A percentile compares a stretch with the other conserved stretches of the same genome.
These are phyloP conservation scores for Campoplex nolae DNA, from an alignment of 2,888 invertebrate species.

Conservation along the genomic window DNA sequence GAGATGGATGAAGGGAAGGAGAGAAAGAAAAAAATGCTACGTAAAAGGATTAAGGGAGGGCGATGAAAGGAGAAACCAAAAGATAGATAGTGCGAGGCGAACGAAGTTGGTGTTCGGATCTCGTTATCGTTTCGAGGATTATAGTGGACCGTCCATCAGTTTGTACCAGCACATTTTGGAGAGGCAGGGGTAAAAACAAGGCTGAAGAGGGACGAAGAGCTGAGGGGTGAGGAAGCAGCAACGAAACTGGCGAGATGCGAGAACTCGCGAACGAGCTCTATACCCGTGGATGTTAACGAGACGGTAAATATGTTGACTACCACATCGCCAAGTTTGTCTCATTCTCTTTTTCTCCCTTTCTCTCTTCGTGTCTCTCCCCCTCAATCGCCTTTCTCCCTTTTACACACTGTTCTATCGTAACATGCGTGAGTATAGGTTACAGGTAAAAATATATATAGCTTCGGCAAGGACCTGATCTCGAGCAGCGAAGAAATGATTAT, in stretches of 20 bases:
- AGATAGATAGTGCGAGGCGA: conserved; percentile 54
- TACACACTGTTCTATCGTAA: conserved; percentile 43
- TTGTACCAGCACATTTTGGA: conserved; percentile 55
- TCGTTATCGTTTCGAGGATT: conserved; percentile 65
- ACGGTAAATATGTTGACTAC: conserved; percentile 84
- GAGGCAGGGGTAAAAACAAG: conserved; percentile 55
- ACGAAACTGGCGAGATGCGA: conserved; percentile 51
- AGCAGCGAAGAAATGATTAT: conserved; percentile 83
- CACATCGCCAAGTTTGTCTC: conserved; percentile 74
- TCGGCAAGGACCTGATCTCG: conserved; percentile 69
- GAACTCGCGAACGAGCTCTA: conserved; percentile 68
- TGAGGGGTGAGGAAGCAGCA: conserved; percentile 40
- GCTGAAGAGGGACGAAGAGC: conserved; percentile 40
- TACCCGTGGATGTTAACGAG: conserved; percentile 83
- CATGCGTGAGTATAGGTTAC: not conserved
- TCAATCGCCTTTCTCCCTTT: not conserved
- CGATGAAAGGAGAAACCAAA: conserved; percentile 67
- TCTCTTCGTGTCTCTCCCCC: conserved; percentile 7
- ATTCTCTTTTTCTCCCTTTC: conserved; percentile 54
- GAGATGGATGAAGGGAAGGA: conserved; percentile 23
- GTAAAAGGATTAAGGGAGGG: conserved; percentile 58
- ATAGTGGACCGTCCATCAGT: conserved; percentile 64
- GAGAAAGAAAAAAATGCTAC: not conserved
- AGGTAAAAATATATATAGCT: conserved; percentile 51
- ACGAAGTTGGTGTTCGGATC: conserved; percentile 63